A percentile compares a stretch with the other conserved stretches of the same genome.
These are phyloP conservation scores for Callipepla squamata DNA, from an alignment of 2,113 vertebrate species.

Conservation along the genomic window DNA sequence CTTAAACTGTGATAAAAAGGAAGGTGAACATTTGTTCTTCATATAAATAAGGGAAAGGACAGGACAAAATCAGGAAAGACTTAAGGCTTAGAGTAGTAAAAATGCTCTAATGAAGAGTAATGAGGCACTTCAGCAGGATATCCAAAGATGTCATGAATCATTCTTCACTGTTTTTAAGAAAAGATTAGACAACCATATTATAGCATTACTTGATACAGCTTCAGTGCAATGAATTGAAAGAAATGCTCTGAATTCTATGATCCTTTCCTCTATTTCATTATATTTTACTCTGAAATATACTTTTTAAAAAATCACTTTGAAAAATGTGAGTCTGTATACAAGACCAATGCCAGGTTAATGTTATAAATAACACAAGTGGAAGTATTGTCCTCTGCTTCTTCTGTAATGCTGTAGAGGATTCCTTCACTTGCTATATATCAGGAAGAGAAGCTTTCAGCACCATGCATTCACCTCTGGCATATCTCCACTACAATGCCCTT, in stretches of 20 bases:
- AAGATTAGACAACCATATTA: conserved; percentile 47
- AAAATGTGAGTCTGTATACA: background rate
- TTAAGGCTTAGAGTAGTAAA: background rate
- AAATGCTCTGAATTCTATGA: background rate
- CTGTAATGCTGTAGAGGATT: background rate
- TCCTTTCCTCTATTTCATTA: background rate
- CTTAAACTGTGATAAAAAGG: background rate
- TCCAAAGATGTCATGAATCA: conserved; percentile 38
- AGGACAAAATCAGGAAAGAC: background rate
- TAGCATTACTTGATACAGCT: background rate
- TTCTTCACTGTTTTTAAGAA: conserved; percentile 39
- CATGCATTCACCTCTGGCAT: background rate
- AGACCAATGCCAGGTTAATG: background rate
- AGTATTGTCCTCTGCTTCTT: background rate
- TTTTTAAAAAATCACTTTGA: background rate
- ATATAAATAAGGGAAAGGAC: background rate
- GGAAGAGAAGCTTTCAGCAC: background rate
- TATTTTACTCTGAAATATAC: background rate
- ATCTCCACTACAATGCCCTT: background rate
- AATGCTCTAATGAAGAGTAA: conserved; percentile 54
- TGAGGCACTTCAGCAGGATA: conserved; percentile 44
- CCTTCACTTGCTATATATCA: background rate
- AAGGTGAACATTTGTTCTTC: background rate
- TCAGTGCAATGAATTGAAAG: background rate
- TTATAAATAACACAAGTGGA: background rate